Conservation (phyloP, 2,113 vertebrate genomes). For the Erythrolamprus reginae region DNA sequence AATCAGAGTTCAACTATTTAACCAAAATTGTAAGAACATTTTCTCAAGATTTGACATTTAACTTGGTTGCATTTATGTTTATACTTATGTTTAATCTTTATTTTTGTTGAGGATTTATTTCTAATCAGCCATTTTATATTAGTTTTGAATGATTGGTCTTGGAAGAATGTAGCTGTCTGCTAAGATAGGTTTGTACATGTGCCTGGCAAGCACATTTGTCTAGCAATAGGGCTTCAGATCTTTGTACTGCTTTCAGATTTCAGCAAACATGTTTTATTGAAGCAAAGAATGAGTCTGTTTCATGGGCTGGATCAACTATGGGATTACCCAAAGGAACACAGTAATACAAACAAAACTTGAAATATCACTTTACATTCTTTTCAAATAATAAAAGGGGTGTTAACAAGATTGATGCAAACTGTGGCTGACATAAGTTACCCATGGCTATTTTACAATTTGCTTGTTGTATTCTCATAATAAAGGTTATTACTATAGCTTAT, state of each 20-base stretch:
- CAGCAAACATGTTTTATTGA: neutral
- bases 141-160: slow-evolving; percentile 11
- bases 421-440: neutral
- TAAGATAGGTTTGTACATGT: slow-evolving; percentile 8
- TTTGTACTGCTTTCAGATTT: slow-evolving; percentile 20
- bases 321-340: slow-evolving; percentile 14
- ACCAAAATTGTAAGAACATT: neutral
- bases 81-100: slow-evolving; percentile 4
- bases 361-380: slow-evolving; percentile 3
- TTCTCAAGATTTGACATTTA: neutral
- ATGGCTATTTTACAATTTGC: slow-evolving; percentile 4
- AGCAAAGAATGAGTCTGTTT: slow-evolving; percentile 4
- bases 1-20: neutral
- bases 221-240: slow-evolving; percentile 11
- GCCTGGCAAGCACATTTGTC: slow-evolving; percentile 31
- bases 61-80: neutral
- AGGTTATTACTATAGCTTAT: neutral
- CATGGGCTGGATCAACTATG: slow-evolving; percentile 11
- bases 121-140: neutral
- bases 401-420: slow-evolving; percentile 23
- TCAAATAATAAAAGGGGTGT: slow-evolving; percentile 1
- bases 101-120: slow-evolving; percentile 5
- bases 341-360: slow-evolving; percentile 31
- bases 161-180: slow-evolving; percentile 31
- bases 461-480: slow-evolving; percentile 2